Percentiles rank a stretch among this genome's conserved stretches.
Evolutionary conservation across 2,888 invertebrate species (phyloP).

Genomic region (Synanthedon formicaeformis): DNA sequence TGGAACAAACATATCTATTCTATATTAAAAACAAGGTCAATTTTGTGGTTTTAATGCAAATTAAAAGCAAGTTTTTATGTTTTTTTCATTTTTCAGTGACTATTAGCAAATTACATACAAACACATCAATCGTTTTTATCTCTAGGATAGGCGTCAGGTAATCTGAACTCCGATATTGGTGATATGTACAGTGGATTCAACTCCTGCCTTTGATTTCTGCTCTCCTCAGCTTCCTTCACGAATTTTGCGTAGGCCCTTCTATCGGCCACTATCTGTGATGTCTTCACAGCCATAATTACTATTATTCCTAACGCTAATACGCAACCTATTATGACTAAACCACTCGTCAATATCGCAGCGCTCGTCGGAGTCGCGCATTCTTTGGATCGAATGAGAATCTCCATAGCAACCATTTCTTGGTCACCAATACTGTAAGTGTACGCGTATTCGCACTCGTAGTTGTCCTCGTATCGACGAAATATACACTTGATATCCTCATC

Average conservation of each 20-base stretch:
- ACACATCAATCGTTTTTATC: conserved; percentile 38
- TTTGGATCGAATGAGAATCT: conserved; percentile 41
- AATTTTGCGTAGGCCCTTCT: conserved; percentile 68
- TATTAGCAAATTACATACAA: neutral
- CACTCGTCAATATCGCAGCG: conserved; percentile 42
- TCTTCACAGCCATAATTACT: conserved; percentile 45
- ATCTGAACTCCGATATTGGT: conserved; percentile 67
- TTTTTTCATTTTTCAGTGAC: too few relatives aligned
- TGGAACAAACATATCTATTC: too few relatives aligned
- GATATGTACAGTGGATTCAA: conserved; percentile 75
- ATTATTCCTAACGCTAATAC: conserved; percentile 60
- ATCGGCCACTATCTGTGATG: conserved; percentile 56
- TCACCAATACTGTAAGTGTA: conserved; percentile 45
- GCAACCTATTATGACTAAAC: conserved; percentile 44
- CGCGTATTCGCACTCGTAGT: conserved; percentile 45
- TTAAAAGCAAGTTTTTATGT: too few relatives aligned
- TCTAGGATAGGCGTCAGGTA: conserved; percentile 63
- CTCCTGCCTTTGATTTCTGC: conserved; percentile 44
- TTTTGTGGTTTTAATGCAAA: too few relatives aligned
- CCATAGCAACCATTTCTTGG: conserved; percentile 35
- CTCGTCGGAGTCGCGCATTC: conserved; percentile 45
- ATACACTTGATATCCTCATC: conserved; percentile 31
- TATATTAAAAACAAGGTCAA: too few relatives aligned
- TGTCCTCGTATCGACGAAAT: conserved; percentile 31
- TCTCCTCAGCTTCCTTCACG: conserved; percentile 47